phyloP scores from a whole-genome alignment of 2,888 invertebrate genomes.

The Pogonocherus hispidulus region DNA sequence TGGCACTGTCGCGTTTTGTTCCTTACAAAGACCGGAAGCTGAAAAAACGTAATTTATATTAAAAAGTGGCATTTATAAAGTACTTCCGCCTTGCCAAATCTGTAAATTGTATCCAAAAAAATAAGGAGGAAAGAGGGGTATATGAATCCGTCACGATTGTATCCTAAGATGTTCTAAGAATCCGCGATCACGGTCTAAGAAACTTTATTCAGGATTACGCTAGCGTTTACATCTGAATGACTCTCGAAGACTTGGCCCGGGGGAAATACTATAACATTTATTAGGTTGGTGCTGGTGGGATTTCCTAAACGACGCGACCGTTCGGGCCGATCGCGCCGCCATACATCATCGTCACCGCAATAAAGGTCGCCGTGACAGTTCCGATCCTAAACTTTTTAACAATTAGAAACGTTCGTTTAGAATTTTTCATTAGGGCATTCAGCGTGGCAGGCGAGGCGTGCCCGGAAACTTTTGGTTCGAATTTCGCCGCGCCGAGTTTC shows the following conservation, averaged over 20 bases:
- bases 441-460: neutral
- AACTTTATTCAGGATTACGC: neutral
- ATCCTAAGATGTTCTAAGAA: neutral
- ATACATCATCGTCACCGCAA: conserved; percentile 21
- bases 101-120: too few species aligned
- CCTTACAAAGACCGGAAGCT: too few species aligned
- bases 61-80: too few species aligned
- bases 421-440: conserved; percentile 14
- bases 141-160: too few species aligned
- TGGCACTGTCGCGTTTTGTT: too few species aligned
- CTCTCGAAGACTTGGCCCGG: neutral
- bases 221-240: conserved; percentile 14
- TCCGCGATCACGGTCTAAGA: neutral
- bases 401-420: conserved; percentile 20
- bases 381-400: conserved; percentile 15
- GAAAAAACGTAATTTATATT: too few species aligned
- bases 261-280: conserved; percentile 7
- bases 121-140: too few species aligned
- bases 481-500: neutral
- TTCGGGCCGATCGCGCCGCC: neutral
- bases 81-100: too few species aligned
- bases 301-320: conserved; percentile 4
- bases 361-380: conserved; percentile 20
- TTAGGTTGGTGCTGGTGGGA: conserved; percentile 8
- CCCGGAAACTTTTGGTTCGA: conserved; percentile 1